Evolutionary conservation across 2,888 invertebrate genomes (phyloP).

Genomic region (Oconnorella tubifera): DNA sequence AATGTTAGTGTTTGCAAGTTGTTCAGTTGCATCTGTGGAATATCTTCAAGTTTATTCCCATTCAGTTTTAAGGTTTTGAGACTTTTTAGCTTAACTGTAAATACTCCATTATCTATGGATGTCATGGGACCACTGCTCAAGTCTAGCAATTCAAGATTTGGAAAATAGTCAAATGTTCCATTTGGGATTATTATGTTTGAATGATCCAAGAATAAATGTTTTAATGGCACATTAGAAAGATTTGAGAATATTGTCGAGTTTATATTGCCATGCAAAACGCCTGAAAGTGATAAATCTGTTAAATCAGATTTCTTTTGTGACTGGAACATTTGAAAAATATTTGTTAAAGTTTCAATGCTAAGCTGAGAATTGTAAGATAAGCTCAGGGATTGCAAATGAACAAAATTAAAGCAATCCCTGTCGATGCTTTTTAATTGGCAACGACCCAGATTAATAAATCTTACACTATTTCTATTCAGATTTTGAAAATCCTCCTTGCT

Average conservation of each 20-base stretch:
- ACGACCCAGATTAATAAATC: neutral
- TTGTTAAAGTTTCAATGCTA: neutral
- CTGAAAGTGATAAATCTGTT: neutral
- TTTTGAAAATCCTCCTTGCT: neutral
- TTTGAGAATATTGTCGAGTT: neutral
- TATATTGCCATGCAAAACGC: neutral
- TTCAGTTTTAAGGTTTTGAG: neutral
- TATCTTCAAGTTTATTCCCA: neutral
- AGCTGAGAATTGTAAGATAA: neutral
- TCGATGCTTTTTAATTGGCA: neutral
- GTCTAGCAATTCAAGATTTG: neutral
- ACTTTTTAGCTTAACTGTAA: neutral
- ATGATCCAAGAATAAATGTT: neutral
- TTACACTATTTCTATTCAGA: neutral
- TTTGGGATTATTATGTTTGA: neutral
- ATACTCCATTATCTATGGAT: neutral
- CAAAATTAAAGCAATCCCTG: neutral
- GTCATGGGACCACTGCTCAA: neutral
- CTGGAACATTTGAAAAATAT: neutral
- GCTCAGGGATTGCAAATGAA: neutral
- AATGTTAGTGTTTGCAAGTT: neutral
- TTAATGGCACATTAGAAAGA: neutral
- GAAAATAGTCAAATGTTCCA: slow-evolving; percentile 5
- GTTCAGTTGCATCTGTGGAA: neutral
- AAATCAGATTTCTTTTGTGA: neutral